phyloP scores from a whole-genome alignment of 2,113 vertebrate genomes.

The Prinia subflava region DNA sequence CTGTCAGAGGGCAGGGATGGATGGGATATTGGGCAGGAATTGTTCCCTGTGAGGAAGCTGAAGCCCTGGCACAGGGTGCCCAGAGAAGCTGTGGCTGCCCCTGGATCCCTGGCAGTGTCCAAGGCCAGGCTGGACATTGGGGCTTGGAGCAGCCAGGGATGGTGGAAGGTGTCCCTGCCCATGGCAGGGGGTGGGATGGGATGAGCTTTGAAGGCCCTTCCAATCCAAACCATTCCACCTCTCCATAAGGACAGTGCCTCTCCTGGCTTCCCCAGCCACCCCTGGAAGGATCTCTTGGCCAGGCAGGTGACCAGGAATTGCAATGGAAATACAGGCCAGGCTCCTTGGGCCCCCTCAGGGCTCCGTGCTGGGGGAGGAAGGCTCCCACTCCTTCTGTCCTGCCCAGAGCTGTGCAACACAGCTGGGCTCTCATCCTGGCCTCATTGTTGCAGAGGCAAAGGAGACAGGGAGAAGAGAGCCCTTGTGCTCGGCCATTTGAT shows the following conservation, averaged over 20 bases:
- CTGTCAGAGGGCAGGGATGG: fast-evolving
- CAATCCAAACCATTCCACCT: not conserved
- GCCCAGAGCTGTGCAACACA: not conserved
- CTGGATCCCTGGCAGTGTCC: not conserved
- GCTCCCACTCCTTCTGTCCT: not conserved
- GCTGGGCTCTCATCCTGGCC: not conserved
- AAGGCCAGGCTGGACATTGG: fast-evolving
- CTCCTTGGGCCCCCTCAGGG: not conserved
- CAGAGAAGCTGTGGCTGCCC: not conserved
- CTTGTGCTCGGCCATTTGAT: not conserved
- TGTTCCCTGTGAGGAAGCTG: fast-evolving
- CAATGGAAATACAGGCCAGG: not conserved
- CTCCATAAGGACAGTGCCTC: not conserved
- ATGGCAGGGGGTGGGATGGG: fast-evolving
- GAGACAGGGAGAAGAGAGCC: not conserved
- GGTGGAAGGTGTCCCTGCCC: not conserved
- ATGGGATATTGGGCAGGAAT: not conserved
- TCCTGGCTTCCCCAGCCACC: not conserved
- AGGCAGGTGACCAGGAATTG: not conserved
- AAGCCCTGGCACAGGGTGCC: not conserved
- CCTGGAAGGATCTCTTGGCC: not conserved
- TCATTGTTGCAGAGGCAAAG: not conserved
- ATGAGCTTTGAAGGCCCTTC: not conserved
- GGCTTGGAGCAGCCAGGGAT: fast-evolving
- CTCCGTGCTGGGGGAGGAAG: not conserved